Evolutionary conservation across 1,140 invertebrate genomes (phyloP), one percentile per base, ranked within the genome.

Genomic region (Drosophila paulistorum): DNA sequence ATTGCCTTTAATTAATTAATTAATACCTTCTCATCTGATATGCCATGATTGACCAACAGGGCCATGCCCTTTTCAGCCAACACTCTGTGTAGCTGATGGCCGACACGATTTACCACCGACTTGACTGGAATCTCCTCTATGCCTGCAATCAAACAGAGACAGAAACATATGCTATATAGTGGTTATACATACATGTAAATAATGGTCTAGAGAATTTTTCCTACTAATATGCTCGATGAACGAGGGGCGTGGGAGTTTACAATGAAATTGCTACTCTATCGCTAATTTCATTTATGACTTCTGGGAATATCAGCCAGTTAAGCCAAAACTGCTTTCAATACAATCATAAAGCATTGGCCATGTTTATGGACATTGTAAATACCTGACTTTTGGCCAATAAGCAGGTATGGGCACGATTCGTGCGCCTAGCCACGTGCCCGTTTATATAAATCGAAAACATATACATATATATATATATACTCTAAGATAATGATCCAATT

Each of bases 41-140:
- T 95, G 74, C 95, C 95, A 84, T 96, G 95, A 91, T 96, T 96
- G 71, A 96, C 95, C 65, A 96, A 93, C 91, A 96, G 93, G 13
- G 95, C 95, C 69, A 96, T 93, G 70, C 95, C 95, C 86, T 95
- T 96, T 77, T 94, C 94, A 68, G 94, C 94, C 59, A 96, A 92
- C 10, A 95, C 95, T 74, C 94, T 93, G 79, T 95, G 93, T 71
- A 96, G 91, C 85, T 96, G 95, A 65, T 93, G 93, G 14, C 95
- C 95, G 70, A 95, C 95, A 77, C 95, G 94, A 77, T 94, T 94
- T 66, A 96, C 93, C 77, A 95, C 94, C 65, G 94, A 95, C 91
- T 94, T 94, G 90, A 95, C 94, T 70, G 95, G 94, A 92, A 94
- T 94, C 83, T 93, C 93, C 89, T 95, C 94, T 23, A 94, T 95